Percentiles rank a stretch among this genome's conserved stretches.
Conservation (phyloP, 2,888 invertebrate species). For the Polydrusus cervinus region DNA sequence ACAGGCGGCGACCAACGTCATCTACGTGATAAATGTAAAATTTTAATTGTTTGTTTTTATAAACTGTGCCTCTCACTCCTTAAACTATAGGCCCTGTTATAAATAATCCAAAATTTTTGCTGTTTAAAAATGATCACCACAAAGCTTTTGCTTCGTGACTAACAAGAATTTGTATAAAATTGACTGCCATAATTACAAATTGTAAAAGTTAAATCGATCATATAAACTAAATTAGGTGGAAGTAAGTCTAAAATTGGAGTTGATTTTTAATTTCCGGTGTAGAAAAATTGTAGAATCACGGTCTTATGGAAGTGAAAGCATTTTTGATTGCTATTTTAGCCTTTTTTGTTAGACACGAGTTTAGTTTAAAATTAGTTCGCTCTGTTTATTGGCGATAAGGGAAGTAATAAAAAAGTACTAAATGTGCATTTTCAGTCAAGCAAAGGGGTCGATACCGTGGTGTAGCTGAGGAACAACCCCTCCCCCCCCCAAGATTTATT, state of each 20-base stretch:
- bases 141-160: no score
- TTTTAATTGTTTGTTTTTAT: no score
- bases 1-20: no score
- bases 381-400: background rate
- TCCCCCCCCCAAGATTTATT: no score
- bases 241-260: slow-evolving; percentile 34
- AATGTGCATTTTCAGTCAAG: background rate
- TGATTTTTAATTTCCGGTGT: slow-evolving; percentile 36
- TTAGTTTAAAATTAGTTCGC: slow-evolving; percentile 8
- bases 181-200: slow-evolving; percentile 3
- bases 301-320: background rate
- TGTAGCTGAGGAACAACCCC: no score
- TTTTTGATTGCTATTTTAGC: slow-evolving; percentile 8
- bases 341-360: background rate
- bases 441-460: no score
- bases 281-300: slow-evolving; percentile 21
- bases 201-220: slow-evolving; percentile 28
- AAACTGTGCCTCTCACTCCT: no score
- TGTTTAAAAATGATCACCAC: no score
- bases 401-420: background rate
- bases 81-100: no score
- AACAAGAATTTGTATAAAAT: background rate
- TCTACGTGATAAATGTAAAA: no score
- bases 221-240: slow-evolving; percentile 31
- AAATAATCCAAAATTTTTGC: background rate